Conservation (phyloP, 2,888 invertebrate genomes). For the Sarcophaga rosellei region DNA sequence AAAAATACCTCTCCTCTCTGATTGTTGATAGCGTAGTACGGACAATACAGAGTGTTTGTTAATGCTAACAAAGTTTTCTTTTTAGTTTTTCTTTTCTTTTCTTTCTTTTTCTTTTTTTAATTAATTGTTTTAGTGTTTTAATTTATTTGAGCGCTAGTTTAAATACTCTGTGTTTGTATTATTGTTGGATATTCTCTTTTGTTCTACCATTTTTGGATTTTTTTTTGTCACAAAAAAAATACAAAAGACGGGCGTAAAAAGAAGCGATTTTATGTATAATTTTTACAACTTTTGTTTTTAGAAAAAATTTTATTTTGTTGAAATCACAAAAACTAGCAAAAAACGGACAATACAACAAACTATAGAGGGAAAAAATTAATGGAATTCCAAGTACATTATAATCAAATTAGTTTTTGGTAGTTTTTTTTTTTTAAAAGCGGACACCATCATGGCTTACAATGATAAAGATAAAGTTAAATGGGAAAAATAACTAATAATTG, state of each 20-base stretch:
- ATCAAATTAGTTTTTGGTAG: conserved; percentile 64
- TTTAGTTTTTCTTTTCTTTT: conserved; percentile 8
- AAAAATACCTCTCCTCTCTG: too few relatives aligned
- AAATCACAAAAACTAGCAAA: conserved; percentile 26
- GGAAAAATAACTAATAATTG: conserved; percentile 55
- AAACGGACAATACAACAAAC: neutral
- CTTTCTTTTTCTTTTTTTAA: conserved; percentile 46
- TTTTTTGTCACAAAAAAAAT: conserved; percentile 27
- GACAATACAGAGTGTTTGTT: conserved; percentile 27
- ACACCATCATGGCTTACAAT: conserved; percentile 18
- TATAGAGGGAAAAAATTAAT: conserved; percentile 27
- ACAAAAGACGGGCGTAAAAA: conserved; percentile 10
- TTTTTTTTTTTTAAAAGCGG: conserved; percentile 50
- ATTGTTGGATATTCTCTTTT: conserved; percentile 13
- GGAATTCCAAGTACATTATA: conserved; percentile 61
- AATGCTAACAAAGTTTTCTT: conserved; percentile 58
- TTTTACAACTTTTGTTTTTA: conserved; percentile 49
- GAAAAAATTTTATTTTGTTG: conserved; percentile 35
- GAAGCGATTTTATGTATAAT: conserved; percentile 45
- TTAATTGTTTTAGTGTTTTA: conserved; percentile 69
- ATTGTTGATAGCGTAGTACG: conserved; percentile 6
- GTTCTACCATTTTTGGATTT: conserved; percentile 7
- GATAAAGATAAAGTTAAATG: conserved; percentile 53
- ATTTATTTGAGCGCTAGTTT: conserved; percentile 68
- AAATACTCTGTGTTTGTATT: conserved; percentile 13